Conservation (phyloP, 2,113 vertebrate species). For the Halichoeres trimaculatus region DNA sequence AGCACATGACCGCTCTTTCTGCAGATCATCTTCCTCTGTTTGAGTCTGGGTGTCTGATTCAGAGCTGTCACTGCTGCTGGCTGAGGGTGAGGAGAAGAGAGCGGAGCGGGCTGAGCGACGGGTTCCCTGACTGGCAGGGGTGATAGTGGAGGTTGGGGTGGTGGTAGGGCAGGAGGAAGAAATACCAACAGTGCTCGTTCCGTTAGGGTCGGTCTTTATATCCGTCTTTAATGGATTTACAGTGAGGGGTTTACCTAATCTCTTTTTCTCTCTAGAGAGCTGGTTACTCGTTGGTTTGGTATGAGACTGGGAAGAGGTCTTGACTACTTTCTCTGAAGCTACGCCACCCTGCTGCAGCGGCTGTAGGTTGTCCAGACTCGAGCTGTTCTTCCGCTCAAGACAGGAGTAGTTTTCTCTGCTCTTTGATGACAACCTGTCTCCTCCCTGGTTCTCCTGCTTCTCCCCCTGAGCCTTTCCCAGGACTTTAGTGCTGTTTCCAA, state of each 20-base stretch:
- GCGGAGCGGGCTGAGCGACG: slow-evolving; percentile 67
- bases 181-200: slow-evolving; percentile 70
- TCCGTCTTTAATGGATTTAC: slow-evolving; percentile 76
- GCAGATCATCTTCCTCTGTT: slow-evolving; percentile 65
- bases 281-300: slow-evolving; percentile 81
- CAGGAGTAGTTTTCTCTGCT: slow-evolving; percentile 76
- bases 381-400: slow-evolving; percentile 76
- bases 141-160: slow-evolving; percentile 64
- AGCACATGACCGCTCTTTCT: slow-evolving; percentile 53
- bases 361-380: slow-evolving; percentile 74
- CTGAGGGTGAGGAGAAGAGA: slow-evolving; percentile 80
- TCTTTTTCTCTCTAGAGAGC: slow-evolving; percentile 85
- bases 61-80: slow-evolving; percentile 82
- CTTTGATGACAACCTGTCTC: slow-evolving; percentile 84
- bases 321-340: slow-evolving; percentile 68
- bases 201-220: slow-evolving; percentile 86
- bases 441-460: slow-evolving; percentile 76
- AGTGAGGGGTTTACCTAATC: slow-evolving; percentile 84
- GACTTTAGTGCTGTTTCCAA: slow-evolving; percentile 73
- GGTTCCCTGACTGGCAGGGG: slow-evolving; percentile 68
- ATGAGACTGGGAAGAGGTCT: slow-evolving; percentile 72
- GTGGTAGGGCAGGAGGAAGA: slow-evolving; percentile 72
- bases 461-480: slow-evolving; percentile 74
- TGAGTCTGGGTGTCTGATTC: slow-evolving; percentile 80
- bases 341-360: slow-evolving; percentile 67